Percentiles rank a stretch among this genome's conserved stretches.
These are phyloP conservation scores for Ia io DNA, from an alignment of 2,113 vertebrate species.

Conservation along the genomic window DNA sequence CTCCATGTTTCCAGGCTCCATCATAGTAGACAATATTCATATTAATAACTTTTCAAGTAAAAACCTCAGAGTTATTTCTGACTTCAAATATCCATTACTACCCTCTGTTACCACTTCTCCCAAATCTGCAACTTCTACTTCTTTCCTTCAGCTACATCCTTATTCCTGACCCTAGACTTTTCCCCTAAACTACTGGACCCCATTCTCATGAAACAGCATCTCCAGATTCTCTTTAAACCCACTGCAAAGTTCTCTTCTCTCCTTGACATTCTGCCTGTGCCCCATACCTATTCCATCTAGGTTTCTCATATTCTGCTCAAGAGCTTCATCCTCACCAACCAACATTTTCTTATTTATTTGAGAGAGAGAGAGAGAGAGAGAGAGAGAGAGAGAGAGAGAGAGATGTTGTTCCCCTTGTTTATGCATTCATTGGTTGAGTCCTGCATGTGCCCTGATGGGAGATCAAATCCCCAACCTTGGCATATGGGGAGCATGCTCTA, in stretches of 20 bases:
- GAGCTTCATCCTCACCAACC: conserved; percentile 27
- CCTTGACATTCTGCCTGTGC: conserved; percentile 48
- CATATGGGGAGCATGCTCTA: neutral
- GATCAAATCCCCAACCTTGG: neutral
- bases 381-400: too few species aligned
- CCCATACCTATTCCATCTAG: conserved; percentile 13
- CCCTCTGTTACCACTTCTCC: neutral
- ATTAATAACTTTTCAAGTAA: conserved; percentile 45
- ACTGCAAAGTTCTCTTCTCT: conserved; percentile 30
- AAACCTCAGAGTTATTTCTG: conserved; percentile 27
- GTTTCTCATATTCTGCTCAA: conserved; percentile 37
- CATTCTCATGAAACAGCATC: neutral
- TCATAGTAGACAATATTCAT: neutral
- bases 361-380: too few species aligned
- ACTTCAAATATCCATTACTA: conserved; percentile 17
- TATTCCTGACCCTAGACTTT: conserved; percentile 7
- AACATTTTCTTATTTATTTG: neutral
- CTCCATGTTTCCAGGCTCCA: neutral
- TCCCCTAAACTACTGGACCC: neutral
- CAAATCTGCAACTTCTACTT: conserved; percentile 24
- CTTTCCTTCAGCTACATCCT: neutral
- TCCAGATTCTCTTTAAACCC: conserved; percentile 19
- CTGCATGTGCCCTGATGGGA: neutral
- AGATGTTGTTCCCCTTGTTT: neutral
- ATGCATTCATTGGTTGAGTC: neutral